Conservation (phyloP, 2,113 vertebrate genomes). For the Anolis carolinensis region DNA sequence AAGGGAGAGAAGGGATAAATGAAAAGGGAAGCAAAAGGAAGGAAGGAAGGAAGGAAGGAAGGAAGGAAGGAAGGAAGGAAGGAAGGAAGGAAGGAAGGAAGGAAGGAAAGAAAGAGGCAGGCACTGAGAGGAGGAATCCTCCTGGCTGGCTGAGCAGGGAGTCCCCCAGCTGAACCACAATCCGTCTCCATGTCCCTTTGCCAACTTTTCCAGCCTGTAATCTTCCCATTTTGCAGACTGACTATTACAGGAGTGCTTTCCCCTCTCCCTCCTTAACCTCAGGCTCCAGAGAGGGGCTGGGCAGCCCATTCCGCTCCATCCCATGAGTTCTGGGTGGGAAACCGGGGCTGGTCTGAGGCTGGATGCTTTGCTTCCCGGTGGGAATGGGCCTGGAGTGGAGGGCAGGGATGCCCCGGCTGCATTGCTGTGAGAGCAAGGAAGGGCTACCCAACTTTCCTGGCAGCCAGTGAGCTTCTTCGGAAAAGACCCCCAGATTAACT, state of each 20-base stretch:
- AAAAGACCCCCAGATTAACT: slow-evolving; percentile 3
- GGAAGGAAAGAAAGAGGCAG: not conserved
- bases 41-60: too few relatives aligned
- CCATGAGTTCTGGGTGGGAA: not conserved
- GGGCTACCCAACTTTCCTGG: too few relatives aligned
- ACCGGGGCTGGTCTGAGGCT: not conserved
- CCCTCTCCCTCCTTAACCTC: slow-evolving; percentile 58
- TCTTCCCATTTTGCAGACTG: slow-evolving; percentile 61
- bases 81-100: not conserved
- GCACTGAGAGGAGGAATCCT: not conserved
- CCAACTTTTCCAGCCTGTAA: slow-evolving; percentile 55
- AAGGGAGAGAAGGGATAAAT: too few relatives aligned
- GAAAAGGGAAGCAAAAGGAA: too few relatives aligned
- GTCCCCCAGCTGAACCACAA: not conserved
- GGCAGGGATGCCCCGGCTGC: slow-evolving; percentile 14
- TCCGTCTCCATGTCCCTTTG: slow-evolving; percentile 47
- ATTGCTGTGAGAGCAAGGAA: slow-evolving; percentile 10
- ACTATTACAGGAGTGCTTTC: slow-evolving; percentile 59
- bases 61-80: too few relatives aligned
- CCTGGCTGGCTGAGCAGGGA: slow-evolving; percentile 28
- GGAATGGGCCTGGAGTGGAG: not conserved
- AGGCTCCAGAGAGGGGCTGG: slow-evolving; percentile 62
- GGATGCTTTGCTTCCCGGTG: slow-evolving; percentile 21
- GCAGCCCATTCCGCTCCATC: not conserved
- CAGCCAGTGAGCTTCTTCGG: not conserved